These are phyloP conservation scores for Alloplasta piceator DNA, from an alignment of 2,888 invertebrate species.

Conservation along the genomic window DNA sequence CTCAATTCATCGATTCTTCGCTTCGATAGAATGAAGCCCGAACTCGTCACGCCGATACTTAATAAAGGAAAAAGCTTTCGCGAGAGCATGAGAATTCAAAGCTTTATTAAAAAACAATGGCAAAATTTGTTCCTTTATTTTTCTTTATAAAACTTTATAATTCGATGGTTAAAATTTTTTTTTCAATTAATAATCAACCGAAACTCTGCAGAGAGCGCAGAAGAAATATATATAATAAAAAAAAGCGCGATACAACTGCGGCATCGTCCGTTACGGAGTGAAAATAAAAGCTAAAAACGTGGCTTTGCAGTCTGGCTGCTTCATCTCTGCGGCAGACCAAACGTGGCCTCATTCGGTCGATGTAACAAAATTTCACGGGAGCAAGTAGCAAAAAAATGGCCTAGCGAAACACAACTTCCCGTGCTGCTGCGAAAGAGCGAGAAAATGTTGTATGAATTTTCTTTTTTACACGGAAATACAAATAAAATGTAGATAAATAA, in stretches of 20 bases:
- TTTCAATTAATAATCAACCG: too few relatives aligned
- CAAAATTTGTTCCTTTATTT: too few relatives aligned
- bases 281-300: slow-evolving; percentile 2
- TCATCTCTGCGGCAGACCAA: neutral
- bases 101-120: too few relatives aligned
- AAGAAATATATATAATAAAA: slow-evolving; percentile 2
- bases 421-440: slow-evolving; percentile 14
- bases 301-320: neutral
- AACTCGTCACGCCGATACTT: slow-evolving; percentile 43
- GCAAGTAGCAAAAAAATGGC: neutral
- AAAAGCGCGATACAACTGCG: slow-evolving; percentile 21
- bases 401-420: slow-evolving; percentile 13
- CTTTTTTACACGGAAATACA: too few relatives aligned
- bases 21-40: slow-evolving; percentile 11
- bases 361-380: slow-evolving; percentile 38
- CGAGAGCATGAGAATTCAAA: too few relatives aligned
- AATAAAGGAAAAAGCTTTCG: neutral
- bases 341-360: slow-evolving; percentile 14
- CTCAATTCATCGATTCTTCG: slow-evolving; percentile 26
- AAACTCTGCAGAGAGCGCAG: neutral
- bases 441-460: neutral
- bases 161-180: too few relatives aligned
- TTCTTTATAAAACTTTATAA: too few relatives aligned
- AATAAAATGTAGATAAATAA: too few relatives aligned
- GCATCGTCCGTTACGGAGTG: slow-evolving; percentile 16